These are phyloP conservation scores for Enteromius mattozi DNA, from an alignment of 2,797 vertebrate species.

Conservation along the genomic window DNA sequence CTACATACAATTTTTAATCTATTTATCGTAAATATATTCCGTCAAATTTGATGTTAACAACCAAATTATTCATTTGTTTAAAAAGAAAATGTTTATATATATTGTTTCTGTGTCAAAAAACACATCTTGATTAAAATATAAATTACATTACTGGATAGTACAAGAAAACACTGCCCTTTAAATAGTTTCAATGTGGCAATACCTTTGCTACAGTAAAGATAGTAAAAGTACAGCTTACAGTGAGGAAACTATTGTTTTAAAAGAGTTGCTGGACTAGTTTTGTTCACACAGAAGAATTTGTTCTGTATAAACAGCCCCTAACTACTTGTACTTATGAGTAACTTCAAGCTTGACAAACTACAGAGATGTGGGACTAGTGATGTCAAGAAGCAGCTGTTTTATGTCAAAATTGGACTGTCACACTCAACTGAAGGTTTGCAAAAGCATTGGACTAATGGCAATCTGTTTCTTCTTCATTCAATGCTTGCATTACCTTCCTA, in stretches of 20 bases:
- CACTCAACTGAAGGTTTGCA: slow-evolving; percentile 1
- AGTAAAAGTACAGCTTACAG: neutral
- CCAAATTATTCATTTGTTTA: neutral
- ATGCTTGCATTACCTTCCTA: neutral
- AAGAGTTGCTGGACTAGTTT: slow-evolving; percentile 9
- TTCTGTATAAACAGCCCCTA: neutral
- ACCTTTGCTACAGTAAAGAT: neutral
- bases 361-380: neutral
- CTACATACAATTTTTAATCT: neutral
- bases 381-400: neutral
- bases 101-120: neutral
- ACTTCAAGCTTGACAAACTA: neutral
- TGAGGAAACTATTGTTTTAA: neutral
- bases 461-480: neutral
- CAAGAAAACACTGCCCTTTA: neutral
- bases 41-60: neutral
- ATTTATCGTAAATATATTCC: neutral
- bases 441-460: neutral
- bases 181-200: neutral
- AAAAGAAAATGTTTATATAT: neutral
- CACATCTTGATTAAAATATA: neutral
- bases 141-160: neutral
- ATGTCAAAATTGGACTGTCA: neutral
- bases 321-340: neutral
- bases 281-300: neutral